Evolutionary conservation across 2,113 vertebrate species (phyloP), one percentile per base, ranked within the genome.

Genomic region (Clarias gariepinus): DNA sequence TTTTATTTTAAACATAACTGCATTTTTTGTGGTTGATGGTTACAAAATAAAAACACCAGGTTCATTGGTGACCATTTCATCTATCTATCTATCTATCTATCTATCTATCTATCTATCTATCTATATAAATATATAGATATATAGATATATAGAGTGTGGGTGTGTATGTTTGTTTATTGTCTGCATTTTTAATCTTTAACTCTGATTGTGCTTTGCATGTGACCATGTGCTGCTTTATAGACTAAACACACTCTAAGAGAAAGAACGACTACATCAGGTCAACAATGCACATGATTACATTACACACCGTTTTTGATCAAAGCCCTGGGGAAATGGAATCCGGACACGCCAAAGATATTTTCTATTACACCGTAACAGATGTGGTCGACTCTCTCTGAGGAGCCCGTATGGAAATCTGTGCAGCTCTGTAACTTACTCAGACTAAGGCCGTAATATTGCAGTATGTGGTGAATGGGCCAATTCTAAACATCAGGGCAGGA

Each of bases 331-430:
- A 60, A 80, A 60, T 80, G 78, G 78, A 61, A 58, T 61, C 78
- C 2, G 78, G 78, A 61, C 78, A 81, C 33, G 57, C 30, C 78
- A 61, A 11, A 61, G 57, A 81, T 81, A 33, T 81, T 81, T 81
- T 30, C 78, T 81, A 81, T 81, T 81, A 60, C 78, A 81, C 18
- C 57, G 12, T 61, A 81, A 81, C 78, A 81, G 13, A 78, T 81
- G 78, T 81, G 57, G 28, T 36, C 78, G 12, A 61, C 57, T 81
- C 55, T 80, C 77, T 58, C 57, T 81, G 30, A 36, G 57, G 30
- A 81, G 78, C 78, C 78, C 78, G 19, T 61, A 81, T 81, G 78
- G 78, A 81, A 81, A 81, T 36, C 78, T 61, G 30, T 61, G 25
- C 28, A 1, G 77, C n/a, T 80, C 55, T 60, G 53, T 80, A 80